phyloP scores from a whole-genome alignment of 2,113 vertebrate species.

The Dipodomys spectabilis region DNA sequence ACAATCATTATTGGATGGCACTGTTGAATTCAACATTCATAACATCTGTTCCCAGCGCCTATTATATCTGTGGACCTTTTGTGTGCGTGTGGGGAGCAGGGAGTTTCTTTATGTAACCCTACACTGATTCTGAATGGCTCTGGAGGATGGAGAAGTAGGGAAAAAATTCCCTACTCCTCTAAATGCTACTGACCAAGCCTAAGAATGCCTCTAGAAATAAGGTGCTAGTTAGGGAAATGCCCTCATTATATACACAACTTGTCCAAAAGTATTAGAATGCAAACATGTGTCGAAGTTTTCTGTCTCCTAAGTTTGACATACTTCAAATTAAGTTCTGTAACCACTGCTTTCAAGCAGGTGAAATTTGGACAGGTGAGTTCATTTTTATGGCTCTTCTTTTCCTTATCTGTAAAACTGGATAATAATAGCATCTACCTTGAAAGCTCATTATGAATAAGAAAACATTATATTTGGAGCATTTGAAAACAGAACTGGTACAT shows the following conservation, averaged over 20 bases:
- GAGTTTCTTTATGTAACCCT: not conserved
- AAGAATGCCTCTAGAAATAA: not conserved
- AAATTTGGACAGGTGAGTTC: not conserved
- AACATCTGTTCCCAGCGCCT: not conserved
- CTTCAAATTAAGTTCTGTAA: not conserved
- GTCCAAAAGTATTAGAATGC: not conserved
- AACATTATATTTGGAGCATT: not conserved
- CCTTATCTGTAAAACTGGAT: not conserved
- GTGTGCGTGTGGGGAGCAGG: not conserved
- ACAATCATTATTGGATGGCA: not conserved
- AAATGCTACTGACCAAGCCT: not conserved
- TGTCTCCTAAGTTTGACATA: not conserved
- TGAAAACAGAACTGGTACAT: not conserved
- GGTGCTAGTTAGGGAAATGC: not conserved
- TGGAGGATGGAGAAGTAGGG: not conserved
- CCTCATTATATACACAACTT: not conserved
- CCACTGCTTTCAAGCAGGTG: not conserved
- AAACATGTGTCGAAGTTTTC: not conserved
- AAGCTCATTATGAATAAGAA: not conserved
- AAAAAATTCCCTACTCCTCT: not conserved
- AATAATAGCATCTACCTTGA: not conserved
- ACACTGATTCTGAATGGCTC: not conserved
- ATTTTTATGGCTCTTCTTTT: not conserved
- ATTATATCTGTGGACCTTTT: not conserved
- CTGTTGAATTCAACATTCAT: not conserved